Percentiles rank a stretch among this genome's conserved stretches.
Evolutionary conservation across 2,797 vertebrate genomes (phyloP).

Genomic region (Bovichtus variegatus): DNA sequence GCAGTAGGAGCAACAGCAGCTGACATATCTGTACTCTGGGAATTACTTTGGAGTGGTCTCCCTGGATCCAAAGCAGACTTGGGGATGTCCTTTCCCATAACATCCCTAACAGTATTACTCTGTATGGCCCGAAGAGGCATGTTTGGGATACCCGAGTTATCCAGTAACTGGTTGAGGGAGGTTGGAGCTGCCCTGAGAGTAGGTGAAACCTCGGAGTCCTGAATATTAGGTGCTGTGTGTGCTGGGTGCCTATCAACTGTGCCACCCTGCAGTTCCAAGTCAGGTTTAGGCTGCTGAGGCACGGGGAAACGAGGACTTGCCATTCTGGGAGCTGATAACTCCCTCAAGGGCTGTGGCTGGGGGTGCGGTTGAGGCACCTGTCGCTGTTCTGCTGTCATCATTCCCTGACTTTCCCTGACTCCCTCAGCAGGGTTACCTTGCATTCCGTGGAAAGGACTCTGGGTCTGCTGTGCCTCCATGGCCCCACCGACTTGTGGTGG

Average conservation of each 20-base stretch:
- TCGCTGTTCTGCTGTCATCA: conserved; percentile 84
- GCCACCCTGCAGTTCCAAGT: conserved; percentile 83
- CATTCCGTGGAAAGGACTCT: conserved; percentile 82
- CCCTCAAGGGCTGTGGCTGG: conserved; percentile 84
- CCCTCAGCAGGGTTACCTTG: conserved; percentile 83
- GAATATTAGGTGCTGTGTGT: conserved; percentile 65
- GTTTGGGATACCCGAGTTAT: conserved; percentile 88
- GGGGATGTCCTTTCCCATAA: conserved; percentile 71
- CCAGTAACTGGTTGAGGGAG: conserved; percentile 95
- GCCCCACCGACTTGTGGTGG: conserved; percentile 77
- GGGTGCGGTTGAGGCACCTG: conserved; percentile 75
- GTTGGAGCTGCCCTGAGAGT: conserved; percentile 91
- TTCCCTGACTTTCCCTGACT: conserved; percentile 86
- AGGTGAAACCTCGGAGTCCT: conserved; percentile 87
- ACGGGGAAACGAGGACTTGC: conserved; percentile 83
- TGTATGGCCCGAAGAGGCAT: conserved; percentile 86
- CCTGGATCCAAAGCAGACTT: conserved; percentile 72
- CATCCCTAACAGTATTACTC: conserved; percentile 65
- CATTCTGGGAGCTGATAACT: conserved; percentile 83
- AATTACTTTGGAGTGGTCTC: conserved; percentile 62
- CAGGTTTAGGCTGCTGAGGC: conserved; percentile 87
- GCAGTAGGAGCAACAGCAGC: conserved; percentile 65
- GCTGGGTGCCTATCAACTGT: conserved; percentile 76
- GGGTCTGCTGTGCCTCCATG: conserved; percentile 83
- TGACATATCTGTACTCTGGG: conserved; percentile 68